Conservation (phyloP, 30 jellyfish, hydroid and myxozoan genomes). For the Hydractinia echinata region DNA sequence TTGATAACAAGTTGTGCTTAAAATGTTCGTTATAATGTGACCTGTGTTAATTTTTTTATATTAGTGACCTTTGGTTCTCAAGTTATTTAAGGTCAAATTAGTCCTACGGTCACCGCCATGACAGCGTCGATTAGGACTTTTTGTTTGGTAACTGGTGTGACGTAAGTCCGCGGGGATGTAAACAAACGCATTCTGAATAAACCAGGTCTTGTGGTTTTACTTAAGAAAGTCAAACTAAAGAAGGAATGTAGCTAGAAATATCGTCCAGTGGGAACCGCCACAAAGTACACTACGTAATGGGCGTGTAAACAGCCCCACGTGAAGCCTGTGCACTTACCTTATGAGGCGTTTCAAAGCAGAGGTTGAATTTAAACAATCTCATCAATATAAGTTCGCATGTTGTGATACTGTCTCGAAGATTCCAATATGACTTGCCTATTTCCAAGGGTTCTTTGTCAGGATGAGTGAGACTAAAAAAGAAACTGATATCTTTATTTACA, state of each 20-base stretch:
- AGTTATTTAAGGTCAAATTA: no score
- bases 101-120: no score
- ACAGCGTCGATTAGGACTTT: no score
- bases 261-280: background rate
- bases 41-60: no score
- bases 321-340: slow-evolving; percentile 32
- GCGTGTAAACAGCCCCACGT: background rate
- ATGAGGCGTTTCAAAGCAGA: slow-evolving; percentile 60
- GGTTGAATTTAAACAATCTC: slow-evolving; percentile 57
- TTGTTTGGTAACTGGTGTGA: no score
- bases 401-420: slow-evolving; percentile 85
- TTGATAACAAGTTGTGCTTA: no score
- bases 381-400: slow-evolving; percentile 67
- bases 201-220: no score
- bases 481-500: no score
- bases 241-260: background rate
- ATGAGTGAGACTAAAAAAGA: slow-evolving; percentile 5
- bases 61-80: no score
- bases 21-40: no score
- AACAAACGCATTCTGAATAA: no score
- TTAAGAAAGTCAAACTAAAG: background rate
- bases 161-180: no score
- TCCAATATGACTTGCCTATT: slow-evolving; percentile 85
- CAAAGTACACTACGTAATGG: background rate
- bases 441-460: slow-evolving; percentile 63